Evolutionary conservation across 2,113 vertebrate genomes (phyloP).

Genomic region (Sphyrna mokarran): DNA sequence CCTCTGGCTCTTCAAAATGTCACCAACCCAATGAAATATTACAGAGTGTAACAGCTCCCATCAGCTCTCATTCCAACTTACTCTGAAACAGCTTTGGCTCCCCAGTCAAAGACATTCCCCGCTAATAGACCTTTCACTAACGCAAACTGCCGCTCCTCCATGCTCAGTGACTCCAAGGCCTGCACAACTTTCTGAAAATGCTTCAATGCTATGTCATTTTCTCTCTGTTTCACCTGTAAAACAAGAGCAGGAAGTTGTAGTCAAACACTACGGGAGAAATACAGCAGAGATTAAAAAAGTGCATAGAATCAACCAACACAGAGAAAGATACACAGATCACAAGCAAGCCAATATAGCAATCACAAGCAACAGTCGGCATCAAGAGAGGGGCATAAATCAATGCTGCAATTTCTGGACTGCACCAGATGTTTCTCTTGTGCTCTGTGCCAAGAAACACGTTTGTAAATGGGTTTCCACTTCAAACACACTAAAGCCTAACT

Average conservation of each 20-base stretch:
- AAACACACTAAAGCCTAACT: background rate
- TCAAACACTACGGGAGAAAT: background rate
- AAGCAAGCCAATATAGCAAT: background rate
- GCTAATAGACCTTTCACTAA: constrained; percentile 87
- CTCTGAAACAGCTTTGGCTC: constrained; percentile 94
- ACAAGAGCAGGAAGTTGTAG: background rate
- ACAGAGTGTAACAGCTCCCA: background rate
- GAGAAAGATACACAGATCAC: background rate
- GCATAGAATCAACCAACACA: background rate
- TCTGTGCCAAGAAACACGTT: background rate
- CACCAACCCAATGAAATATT: background rate
- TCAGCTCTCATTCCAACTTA: constrained; percentile 56
- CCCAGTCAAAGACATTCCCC: constrained; percentile 97
- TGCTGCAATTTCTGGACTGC: background rate
- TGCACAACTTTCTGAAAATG: constrained; percentile 75
- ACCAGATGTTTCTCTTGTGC: background rate
- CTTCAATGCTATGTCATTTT: constrained; percentile 82
- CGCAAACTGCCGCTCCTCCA: constrained; percentile 89
- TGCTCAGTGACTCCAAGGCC: constrained; percentile 75
- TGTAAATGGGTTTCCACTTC: background rate
- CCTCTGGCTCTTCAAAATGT: background rate
- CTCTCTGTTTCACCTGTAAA: constrained; percentile 83
- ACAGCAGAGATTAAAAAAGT: background rate
- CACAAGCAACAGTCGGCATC: background rate
- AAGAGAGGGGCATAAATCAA: background rate